Percentiles rank a stretch among this genome's conserved stretches.
Evolutionary conservation across 2,888 invertebrate genomes (phyloP).

Genomic region (Erebia aethiops): DNA sequence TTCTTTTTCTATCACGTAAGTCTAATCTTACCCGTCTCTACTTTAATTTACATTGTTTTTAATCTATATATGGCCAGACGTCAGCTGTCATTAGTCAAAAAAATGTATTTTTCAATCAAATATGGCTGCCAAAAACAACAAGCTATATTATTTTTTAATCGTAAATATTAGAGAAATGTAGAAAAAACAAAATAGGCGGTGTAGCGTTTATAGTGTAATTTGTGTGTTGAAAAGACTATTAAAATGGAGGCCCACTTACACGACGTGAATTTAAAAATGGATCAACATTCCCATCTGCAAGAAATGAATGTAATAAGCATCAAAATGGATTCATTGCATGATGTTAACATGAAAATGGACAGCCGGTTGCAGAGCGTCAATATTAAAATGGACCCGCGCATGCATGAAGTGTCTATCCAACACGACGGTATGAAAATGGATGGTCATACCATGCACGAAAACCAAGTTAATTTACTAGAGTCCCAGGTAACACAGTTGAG

Average conservation of each 20-base stretch:
- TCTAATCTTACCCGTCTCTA: too few species aligned
- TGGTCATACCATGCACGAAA: slow-evolving; percentile 12
- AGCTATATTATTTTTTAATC: slow-evolving; percentile 24
- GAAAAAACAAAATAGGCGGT: neutral
- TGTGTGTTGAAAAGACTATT: neutral
- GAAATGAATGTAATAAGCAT: slow-evolving; percentile 40
- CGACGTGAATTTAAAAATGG: slow-evolving; percentile 41
- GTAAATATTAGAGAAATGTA: slow-evolving; percentile 35
- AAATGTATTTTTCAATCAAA: slow-evolving; percentile 26
- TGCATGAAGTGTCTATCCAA: slow-evolving; percentile 33
- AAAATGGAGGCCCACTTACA: slow-evolving; percentile 25
- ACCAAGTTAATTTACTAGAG: slow-evolving; percentile 29
- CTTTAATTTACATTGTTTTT: neutral
- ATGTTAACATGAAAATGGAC: slow-evolving; percentile 30
- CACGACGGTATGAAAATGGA: slow-evolving; percentile 30
- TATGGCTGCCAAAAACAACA: slow-evolving; percentile 36
- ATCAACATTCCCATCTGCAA: slow-evolving; percentile 38
- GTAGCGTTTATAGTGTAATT: neutral
- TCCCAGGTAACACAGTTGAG: slow-evolving; percentile 31
- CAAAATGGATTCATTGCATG: slow-evolving; percentile 34
- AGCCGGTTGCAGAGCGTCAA: slow-evolving; percentile 34
- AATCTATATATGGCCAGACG: neutral
- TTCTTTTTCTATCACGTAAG: too few species aligned
- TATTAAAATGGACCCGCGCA: slow-evolving; percentile 32
- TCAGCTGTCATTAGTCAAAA: slow-evolving; percentile 3